Percentiles rank a stretch among this genome's conserved stretches.
Evolutionary conservation across 2,888 invertebrate species (phyloP).

Genomic region (Microdon myrmicae): DNA sequence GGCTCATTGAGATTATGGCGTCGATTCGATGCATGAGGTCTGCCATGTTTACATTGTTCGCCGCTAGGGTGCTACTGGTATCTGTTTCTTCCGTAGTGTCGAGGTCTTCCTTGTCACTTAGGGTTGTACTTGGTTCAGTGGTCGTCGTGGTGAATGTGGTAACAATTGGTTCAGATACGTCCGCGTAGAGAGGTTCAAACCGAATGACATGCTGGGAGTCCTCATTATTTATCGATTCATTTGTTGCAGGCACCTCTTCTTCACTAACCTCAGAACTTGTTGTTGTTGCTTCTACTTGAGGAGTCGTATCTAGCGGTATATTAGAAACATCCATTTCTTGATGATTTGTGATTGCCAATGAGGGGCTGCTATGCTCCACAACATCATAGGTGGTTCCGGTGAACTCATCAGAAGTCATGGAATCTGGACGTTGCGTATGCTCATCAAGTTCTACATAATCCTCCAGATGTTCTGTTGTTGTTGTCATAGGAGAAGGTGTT

Average conservation of each 20-base stretch:
- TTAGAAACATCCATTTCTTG: constrained; percentile 54
- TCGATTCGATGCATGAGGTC: constrained; percentile 51
- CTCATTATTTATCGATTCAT: background rate
- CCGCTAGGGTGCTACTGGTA: background rate
- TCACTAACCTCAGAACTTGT: no score
- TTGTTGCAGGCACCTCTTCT: background rate
- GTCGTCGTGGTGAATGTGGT: constrained; percentile 55
- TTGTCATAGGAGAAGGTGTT: constrained; percentile 22
- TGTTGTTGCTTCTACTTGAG: constrained; percentile 20
- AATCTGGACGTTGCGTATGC: constrained; percentile 56
- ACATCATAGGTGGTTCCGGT: constrained; percentile 36
- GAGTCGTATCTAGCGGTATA: constrained; percentile 48
- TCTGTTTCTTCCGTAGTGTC: constrained; percentile 8
- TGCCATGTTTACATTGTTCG: constrained; percentile 25
- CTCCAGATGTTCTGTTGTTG: constrained; percentile 36
- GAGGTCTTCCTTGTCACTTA: constrained; percentile 12
- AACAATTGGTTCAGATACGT: constrained; percentile 58
- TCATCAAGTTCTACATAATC: constrained; percentile 50
- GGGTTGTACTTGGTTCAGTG: constrained; percentile 22
- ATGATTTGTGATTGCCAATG: constrained; percentile 20
- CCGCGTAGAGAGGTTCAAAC: constrained; percentile 58
- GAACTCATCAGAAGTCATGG: constrained; percentile 55
- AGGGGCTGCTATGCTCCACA: constrained; percentile 1
- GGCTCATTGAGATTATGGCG: constrained; percentile 48
- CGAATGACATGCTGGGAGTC: constrained; percentile 55